Conservation (phyloP, 2,113 vertebrate species). For the Silurus meridionalis region DNA sequence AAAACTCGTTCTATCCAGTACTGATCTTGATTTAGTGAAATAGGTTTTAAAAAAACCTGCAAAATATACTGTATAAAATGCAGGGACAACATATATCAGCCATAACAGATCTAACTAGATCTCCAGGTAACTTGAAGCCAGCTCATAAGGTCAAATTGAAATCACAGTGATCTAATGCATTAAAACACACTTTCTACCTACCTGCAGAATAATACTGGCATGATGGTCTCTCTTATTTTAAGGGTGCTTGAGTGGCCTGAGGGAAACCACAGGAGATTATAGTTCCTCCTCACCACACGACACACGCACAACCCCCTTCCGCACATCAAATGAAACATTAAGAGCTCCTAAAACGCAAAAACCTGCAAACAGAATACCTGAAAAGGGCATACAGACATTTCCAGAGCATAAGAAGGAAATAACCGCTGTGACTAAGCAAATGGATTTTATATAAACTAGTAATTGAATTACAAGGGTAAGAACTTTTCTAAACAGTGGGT, state of each 20-base stretch:
- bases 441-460: background rate
- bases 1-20: background rate
- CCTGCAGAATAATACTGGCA: background rate
- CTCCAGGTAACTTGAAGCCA: background rate
- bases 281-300: background rate
- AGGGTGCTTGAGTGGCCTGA: background rate
- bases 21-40: background rate
- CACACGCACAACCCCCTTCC: background rate
- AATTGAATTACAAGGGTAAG: conserved; percentile 28
- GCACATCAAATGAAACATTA: conserved; percentile 33
- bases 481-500: conserved; percentile 16
- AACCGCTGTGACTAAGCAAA: background rate
- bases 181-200: background rate
- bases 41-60: background rate
- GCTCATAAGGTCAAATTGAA: conserved; percentile 1
- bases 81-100: background rate
- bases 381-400: conserved; percentile 38
- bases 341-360: conserved; percentile 6
- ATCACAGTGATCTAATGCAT: background rate
- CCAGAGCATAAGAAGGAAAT: conserved; percentile 10
- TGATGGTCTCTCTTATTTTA: background rate
- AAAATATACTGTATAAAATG: background rate
- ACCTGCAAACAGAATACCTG: conserved; percentile 34
- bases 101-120: background rate
- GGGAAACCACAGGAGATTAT: conserved; percentile 15